Evolutionary conservation across 1,140 invertebrate species (phyloP), one percentile per base, ranked within the genome.

Genomic region (Diuraphis noxia): DNA sequence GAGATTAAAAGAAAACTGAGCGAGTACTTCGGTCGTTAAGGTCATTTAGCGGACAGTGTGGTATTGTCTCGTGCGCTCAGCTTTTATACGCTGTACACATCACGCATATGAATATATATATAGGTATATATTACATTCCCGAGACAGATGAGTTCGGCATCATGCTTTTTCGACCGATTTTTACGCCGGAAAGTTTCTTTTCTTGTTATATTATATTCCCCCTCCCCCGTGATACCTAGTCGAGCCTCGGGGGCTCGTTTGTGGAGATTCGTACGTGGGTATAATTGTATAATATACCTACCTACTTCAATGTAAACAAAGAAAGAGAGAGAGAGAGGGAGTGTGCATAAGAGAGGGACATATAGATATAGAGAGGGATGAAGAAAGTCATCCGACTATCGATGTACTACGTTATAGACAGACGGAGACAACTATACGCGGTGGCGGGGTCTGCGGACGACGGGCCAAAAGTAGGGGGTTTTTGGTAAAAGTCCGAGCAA

Each of bases 401-500:
- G 43, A 49, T 86, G 7, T 25, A 63, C 46, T n/a, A 13, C n/a
- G 7, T 63, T 72, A 41, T 13, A n/a, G 56, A 88, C 19, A 19
- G n/a, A 52, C 30, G 30, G n/a, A 43, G 34, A 77, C 23, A 49
- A 40, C 46, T 4, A n/a, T n/a, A 21, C 2, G 5, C 6, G 40
- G 43, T 25, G 19, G 8, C 40, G 56, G 38, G 40, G 88, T 36
- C 21, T n/a, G n/a, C 7, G 40, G n/a, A n/a, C 10, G 56, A 72
- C n/a, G 36, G 13, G 43, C 30, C 82, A 38, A 89, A n/a, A 25
- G 49, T 30, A 82, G 43, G 88, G 43, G 46, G 89, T 91, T 82
- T 91, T 91, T 25, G 89, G 89, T 91, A 91, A 91, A 91, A 91
- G 89, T 91, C 89, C 89, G 89, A 82, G 89, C 43, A 91, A 91